Evolutionary conservation across 2,113 vertebrate genomes (phyloP), one percentile per base, ranked within the genome.

Genomic region (Dipodomys spectabilis): DNA sequence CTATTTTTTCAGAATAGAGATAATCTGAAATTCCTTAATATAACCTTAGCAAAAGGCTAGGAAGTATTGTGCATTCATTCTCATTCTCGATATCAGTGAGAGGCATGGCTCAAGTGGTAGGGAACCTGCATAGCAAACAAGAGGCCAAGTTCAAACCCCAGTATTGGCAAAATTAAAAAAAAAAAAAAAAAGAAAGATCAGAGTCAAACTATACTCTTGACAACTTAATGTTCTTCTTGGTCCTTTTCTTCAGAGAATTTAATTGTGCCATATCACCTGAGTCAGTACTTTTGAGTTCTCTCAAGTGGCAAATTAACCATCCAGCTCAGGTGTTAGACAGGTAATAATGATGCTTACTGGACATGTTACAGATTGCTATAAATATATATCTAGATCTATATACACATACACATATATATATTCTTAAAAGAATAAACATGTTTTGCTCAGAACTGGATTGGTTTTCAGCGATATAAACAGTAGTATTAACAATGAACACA

Each of bases 281-380:
- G 68, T 68, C 72, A 91, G 57, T 92, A 92, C 81, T 94, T 95
- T 57, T 91, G 75, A 92, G 44, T 64, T 82, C 49, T 94, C 95
- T 88, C 92, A 64, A 75, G 86, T 89, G 95, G 88, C 79, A 94
- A 79, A 89, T 96, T 96, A 94, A 4, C 85, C 62, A 39, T 83
- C 45, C n/a, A 86, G 27, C 91, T 89, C 87, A 77, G 92, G 82
- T 57, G 30, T 53, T 91, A 96, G 93, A 75, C 96, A 82, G 86
- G 88, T 94, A 91, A 92, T 90, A 83, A 88, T 74, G 82, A 75
- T n/a, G 86, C 77, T 81, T 86, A n/a, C 65, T 81, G 27, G 77
- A 57, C 3, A 23, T 75, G 86, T 89, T 84, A 3, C 91, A 94
- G 92, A 91, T 80, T 89, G 45, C 65, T 92, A 92, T 92, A 91